These are phyloP conservation scores for Clarias macrocephalus DNA, from an alignment of 2,113 vertebrate species.

Conservation along the genomic window DNA sequence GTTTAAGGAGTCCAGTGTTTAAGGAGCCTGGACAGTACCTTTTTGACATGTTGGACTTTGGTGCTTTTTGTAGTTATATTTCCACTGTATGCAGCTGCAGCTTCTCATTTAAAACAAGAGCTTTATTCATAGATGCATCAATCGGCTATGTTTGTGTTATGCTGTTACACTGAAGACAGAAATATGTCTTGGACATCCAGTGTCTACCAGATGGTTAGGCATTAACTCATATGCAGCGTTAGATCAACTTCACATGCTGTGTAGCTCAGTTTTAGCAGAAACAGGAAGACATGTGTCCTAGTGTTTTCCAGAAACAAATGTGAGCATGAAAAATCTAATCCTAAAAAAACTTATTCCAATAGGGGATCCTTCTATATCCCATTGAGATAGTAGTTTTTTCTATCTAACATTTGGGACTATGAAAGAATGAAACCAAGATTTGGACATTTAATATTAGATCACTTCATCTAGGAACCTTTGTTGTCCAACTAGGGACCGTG, in stretches of 20 bases:
- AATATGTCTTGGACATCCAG: slow-evolving; percentile 7
- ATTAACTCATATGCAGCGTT: neutral
- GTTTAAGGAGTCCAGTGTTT: no score
- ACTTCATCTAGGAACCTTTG: neutral
- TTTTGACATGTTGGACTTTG: no score
- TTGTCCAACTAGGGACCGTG: no score
- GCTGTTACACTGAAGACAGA: neutral
- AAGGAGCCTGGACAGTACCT: no score
- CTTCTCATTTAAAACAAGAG: neutral
- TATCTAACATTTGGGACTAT: neutral
- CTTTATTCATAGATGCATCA: neutral
- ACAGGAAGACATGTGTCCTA: neutral
- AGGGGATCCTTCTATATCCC: neutral
- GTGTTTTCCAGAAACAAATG: neutral
- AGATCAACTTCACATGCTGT: neutral
- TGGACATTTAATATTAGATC: neutral
- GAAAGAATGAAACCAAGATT: neutral
- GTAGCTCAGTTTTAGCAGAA: neutral
- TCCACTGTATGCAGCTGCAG: no score
- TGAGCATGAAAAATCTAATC: neutral
- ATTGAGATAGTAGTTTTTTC: neutral
- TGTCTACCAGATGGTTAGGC: neutral
- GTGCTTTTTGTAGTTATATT: no score
- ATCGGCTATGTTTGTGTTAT: slow-evolving; percentile 5
- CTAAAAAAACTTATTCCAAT: neutral